Percentiles rank a stretch among this genome's conserved stretches.
Conservation (phyloP, 2,888 invertebrate species). For the Folsomia candida region DNA sequence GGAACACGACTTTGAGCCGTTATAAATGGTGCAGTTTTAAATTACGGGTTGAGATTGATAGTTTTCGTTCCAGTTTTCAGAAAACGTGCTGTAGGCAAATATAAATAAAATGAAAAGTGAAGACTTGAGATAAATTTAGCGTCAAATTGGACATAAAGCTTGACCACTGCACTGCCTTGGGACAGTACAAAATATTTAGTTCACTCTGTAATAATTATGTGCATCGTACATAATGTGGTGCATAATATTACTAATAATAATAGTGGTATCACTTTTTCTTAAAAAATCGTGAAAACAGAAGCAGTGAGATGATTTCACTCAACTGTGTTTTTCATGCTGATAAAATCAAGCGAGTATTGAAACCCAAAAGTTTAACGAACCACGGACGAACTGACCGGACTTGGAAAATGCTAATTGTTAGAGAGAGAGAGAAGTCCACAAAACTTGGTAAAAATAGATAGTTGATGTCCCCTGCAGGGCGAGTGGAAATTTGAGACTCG, state of each 20-base stretch:
- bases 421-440: no score
- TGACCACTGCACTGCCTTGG: background rate
- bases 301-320: no score
- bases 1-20: background rate
- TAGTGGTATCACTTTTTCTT: background rate
- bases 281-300: background rate
- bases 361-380: background rate
- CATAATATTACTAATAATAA: background rate
- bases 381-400: background rate
- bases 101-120: conserved; percentile 3
- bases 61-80: background rate
- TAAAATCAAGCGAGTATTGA: background rate
- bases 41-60: background rate
- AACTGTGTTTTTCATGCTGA: background rate
- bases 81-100: background rate
- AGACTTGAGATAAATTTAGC: background rate
- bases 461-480: background rate
- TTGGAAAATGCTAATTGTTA: background rate
- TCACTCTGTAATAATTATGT: no score
- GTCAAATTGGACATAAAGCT: background rate
- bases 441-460: background rate
- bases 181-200: background rate
- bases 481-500: background rate
- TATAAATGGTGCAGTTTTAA: background rate
- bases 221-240: background rate